Percentiles rank a stretch among this genome's conserved stretches.
Evolutionary conservation across 2,888 invertebrate species (phyloP).

Genomic region (Subacronicta megacephala): DNA sequence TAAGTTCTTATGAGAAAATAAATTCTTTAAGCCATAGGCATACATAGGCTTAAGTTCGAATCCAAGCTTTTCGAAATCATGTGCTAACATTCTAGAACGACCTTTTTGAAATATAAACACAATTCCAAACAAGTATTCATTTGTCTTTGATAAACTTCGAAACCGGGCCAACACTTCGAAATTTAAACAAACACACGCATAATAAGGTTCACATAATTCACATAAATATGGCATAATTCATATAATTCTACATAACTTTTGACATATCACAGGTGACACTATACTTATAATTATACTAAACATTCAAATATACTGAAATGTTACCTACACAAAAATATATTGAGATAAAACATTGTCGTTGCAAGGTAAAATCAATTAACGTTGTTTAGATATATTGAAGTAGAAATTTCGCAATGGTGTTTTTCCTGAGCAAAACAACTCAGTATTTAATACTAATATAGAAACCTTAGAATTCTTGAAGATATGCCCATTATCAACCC

Average conservation of each 20-base stretch:
- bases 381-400: conserved; percentile 26
- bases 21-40: too few relatives aligned
- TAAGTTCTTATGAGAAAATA: too few relatives aligned
- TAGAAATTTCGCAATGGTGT: conserved; percentile 27
- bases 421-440: too few relatives aligned
- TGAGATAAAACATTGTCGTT: conserved; percentile 20
- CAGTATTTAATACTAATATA: too few relatives aligned
- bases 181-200: conserved; percentile 21
- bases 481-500: too few relatives aligned
- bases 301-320: conserved; percentile 19
- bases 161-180: conserved; percentile 19
- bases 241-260: conserved; percentile 56
- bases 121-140: conserved; percentile 4
- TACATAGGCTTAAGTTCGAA: too few relatives aligned
- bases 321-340: conserved; percentile 23
- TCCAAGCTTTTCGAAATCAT: not conserved
- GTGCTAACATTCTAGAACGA: conserved; percentile 3
- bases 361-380: conserved; percentile 56
- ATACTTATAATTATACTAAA: conserved; percentile 38
- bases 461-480: too few relatives aligned
- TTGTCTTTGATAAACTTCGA: conserved; percentile 22
- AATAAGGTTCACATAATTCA: conserved; percentile 43
- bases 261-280: conserved; percentile 43
- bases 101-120: conserved; percentile 6
- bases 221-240: conserved; percentile 55